Conservation (phyloP, 2,797 vertebrate genomes). For the Protonibea diacanthus region DNA sequence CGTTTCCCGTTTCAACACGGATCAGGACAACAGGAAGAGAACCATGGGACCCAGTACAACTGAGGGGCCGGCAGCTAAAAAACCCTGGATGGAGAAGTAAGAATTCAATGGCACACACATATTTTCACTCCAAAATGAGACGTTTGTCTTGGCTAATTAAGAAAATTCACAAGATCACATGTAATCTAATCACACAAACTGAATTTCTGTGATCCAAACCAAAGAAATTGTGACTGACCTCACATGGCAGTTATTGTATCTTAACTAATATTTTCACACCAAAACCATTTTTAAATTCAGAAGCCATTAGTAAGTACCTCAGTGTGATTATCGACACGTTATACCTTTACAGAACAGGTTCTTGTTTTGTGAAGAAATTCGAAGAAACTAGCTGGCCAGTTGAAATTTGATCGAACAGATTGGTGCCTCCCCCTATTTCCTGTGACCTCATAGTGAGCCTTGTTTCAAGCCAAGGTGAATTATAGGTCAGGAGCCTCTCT, state of each 20-base stretch:
- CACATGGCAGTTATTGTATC: neutral
- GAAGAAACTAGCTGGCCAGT: conserved; percentile 13
- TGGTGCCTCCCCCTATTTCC: conserved; percentile 30
- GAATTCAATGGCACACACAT: conserved; percentile 20
- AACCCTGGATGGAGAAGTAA: conserved; percentile 97
- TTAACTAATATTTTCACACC: neutral
- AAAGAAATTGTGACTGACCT: neutral
- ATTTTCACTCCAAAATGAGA: neutral
- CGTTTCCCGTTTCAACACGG: conserved; percentile 88
- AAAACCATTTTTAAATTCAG: neutral
- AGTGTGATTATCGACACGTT: neutral
- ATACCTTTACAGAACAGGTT: neutral
- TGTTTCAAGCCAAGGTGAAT: conserved; percentile 51
- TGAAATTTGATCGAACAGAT: conserved; percentile 55
- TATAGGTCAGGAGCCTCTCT: conserved; percentile 40
- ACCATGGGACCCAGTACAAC: conserved; percentile 76
- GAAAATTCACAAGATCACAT: neutral
- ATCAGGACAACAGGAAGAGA: conserved; percentile 93
- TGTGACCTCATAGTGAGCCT: conserved; percentile 26
- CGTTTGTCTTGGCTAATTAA: too few species aligned
- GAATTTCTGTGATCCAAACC: too few species aligned
- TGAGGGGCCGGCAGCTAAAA: conserved; percentile 91
- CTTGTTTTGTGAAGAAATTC: conserved; percentile 23
- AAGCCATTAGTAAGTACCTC: neutral
- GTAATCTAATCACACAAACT: too few species aligned